Evolutionary conservation across 2,797 vertebrate species (phyloP).

Genomic region (Diceros bicornis): DNA sequence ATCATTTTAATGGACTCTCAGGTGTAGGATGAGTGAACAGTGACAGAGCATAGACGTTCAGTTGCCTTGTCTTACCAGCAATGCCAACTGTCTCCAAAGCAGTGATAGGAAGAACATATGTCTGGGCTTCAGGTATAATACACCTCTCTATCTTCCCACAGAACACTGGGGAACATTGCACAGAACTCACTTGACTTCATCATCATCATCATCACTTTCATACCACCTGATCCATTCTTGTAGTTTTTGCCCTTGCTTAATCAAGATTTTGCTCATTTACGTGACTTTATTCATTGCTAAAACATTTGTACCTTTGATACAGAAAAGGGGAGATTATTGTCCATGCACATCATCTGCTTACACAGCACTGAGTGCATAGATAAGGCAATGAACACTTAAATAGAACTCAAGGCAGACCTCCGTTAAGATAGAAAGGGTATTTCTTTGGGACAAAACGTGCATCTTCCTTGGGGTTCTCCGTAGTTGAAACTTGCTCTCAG

Average conservation of each 20-base stretch:
- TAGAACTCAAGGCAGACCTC: neutral
- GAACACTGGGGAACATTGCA: fast-evolving
- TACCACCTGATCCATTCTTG: fast-evolving
- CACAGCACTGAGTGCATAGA: neutral
- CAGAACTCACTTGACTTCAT: neutral
- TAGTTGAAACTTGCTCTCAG: neutral
- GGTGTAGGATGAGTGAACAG: neutral
- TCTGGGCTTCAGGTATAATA: neutral
- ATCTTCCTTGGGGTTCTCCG: neutral
- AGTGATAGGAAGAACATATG: fast-evolving
- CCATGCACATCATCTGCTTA: fast-evolving
- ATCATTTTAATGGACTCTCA: neutral
- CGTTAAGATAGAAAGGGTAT: neutral
- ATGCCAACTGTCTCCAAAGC: neutral
- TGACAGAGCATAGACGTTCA: neutral
- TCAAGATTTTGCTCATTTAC: neutral
- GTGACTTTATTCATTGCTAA: neutral
- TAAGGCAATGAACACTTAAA: neutral
- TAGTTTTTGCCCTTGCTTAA: neutral
- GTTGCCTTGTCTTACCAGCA: neutral
- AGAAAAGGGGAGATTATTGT: neutral
- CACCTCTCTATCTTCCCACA: neutral
- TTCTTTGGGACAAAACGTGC: neutral
- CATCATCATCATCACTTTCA: too few relatives aligned
- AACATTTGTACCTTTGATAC: neutral